Conservation (phyloP, 2,797 vertebrate species). For the Coregonus sp. region DNA sequence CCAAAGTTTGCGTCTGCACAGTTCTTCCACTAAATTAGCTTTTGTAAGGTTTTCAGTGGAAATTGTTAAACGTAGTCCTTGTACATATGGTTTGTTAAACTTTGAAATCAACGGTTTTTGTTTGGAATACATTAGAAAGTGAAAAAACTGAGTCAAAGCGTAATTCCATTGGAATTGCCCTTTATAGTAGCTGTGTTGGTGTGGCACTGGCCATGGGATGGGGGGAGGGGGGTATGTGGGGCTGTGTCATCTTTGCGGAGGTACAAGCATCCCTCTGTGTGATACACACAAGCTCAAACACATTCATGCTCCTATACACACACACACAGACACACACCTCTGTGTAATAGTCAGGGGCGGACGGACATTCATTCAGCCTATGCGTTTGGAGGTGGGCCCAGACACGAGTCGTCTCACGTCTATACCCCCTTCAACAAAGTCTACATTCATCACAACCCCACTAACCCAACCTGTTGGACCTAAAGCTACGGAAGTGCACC, state of each 20-base stretch:
- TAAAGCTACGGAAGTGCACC: neutral
- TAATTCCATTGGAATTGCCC: too few species aligned
- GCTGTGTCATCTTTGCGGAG: conserved; percentile 9
- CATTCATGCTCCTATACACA: conserved; percentile 8
- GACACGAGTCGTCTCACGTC: conserved; percentile 5
- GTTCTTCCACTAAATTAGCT: too few species aligned
- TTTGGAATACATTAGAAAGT: too few species aligned
- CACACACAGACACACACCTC: conserved; percentile 17
- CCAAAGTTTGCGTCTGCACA: too few species aligned
- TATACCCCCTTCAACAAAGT: conserved; percentile 7
- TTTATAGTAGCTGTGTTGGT: conserved; percentile 5
- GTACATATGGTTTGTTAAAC: too few species aligned
- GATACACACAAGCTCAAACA: conserved; percentile 14
- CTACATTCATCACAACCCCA: conserved; percentile 7
- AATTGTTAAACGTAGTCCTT: too few species aligned
- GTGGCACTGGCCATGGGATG: neutral
- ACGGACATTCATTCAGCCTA: conserved; percentile 2
- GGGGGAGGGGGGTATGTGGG: neutral
- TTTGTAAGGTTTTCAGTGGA: too few species aligned
- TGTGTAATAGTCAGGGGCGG: neutral
- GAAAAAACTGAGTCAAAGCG: too few species aligned
- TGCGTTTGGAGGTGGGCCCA: neutral
- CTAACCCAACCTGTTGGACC: conserved; percentile 1
- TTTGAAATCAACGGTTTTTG: too few species aligned
- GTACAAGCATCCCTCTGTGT: conserved; percentile 4